A percentile compares a stretch with the other conserved stretches of the same genome.
These are phyloP conservation scores for Pecten maximus DNA, from an alignment of 2,888 invertebrate genomes.

Conservation along the genomic window DNA sequence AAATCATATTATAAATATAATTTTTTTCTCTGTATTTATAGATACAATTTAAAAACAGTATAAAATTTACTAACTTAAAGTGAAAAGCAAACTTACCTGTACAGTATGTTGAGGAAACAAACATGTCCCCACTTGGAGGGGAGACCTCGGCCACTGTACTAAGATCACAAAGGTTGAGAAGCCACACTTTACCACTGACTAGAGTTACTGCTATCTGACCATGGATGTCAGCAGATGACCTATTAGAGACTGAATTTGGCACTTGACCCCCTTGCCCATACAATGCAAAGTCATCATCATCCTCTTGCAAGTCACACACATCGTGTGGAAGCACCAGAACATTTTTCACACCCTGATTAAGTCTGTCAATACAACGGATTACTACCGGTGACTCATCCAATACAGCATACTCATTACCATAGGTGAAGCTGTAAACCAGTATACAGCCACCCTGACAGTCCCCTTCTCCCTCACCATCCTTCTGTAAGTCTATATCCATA, in stretches of 20 bases:
- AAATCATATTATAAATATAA: neutral
- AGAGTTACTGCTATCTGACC: constrained; percentile 89
- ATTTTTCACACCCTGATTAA: constrained; percentile 67
- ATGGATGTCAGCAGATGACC: constrained; percentile 44
- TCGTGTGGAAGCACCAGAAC: constrained; percentile 77
- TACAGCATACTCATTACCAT: constrained; percentile 82
- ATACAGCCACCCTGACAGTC: constrained; percentile 82
- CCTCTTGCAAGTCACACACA: constrained; percentile 70
- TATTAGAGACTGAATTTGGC: constrained; percentile 37
- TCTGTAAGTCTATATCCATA: neutral
- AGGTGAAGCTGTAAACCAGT: constrained; percentile 85
- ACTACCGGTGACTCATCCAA: constrained; percentile 86
- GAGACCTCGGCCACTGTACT: constrained; percentile 86
- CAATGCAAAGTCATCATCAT: constrained; percentile 62
- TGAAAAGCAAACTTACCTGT: constrained; percentile 86
- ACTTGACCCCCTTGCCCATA: constrained; percentile 28
- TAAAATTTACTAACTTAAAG: neutral
- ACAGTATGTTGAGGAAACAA: constrained; percentile 92
- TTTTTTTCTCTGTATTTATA: too few species aligned
- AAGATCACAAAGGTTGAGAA: constrained; percentile 89
- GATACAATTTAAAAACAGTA: too few species aligned
- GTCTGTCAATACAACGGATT: constrained; percentile 64
- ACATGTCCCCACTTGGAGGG: constrained; percentile 82
- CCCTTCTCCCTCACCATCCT: neutral
- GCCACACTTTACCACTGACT: constrained; percentile 88